A percentile compares a stretch with the other conserved stretches of the same genome.
phyloP scores from a whole-genome alignment of 2,797 vertebrate genomes.

The Euthynnus affinis region DNA sequence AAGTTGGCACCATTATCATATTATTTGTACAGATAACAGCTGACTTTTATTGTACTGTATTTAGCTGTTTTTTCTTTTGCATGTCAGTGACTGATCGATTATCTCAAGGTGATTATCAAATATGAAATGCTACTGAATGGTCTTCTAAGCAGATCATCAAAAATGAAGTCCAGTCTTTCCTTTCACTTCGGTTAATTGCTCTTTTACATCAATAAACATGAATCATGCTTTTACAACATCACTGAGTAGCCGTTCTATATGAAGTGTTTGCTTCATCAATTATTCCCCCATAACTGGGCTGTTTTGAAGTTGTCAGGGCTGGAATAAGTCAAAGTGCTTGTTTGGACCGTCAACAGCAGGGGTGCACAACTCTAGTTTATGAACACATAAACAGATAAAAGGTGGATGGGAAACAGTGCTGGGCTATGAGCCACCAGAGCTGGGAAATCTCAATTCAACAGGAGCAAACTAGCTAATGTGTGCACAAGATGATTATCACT shows the following conservation, averaged over 20 bases:
- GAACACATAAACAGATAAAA: slow-evolving; percentile 23
- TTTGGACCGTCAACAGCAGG: slow-evolving; percentile 45
- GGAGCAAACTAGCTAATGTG: neutral
- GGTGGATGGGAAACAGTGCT: neutral
- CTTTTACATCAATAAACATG: slow-evolving; percentile 45
- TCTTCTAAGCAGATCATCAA: slow-evolving; percentile 34
- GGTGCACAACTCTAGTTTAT: slow-evolving; percentile 69
- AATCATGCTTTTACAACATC: slow-evolving; percentile 50
- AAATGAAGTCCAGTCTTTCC: slow-evolving; percentile 30
- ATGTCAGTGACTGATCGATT: slow-evolving; percentile 18
- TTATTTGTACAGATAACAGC: slow-evolving; percentile 3
- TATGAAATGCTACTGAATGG: slow-evolving; percentile 20
- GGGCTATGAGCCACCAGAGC: neutral
- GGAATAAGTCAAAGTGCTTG: slow-evolving; percentile 41
- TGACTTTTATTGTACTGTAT: slow-evolving; percentile 9
- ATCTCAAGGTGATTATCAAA: slow-evolving; percentile 21
- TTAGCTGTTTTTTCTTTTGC: slow-evolving; percentile 18
- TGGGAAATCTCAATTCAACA: neutral
- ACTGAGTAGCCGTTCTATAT: slow-evolving; percentile 73
- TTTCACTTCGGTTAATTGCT: slow-evolving; percentile 38
- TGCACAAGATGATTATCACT: neutral
- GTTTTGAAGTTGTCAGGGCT: slow-evolving; percentile 56
- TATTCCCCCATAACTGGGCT: slow-evolving; percentile 58
- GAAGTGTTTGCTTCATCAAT: slow-evolving; percentile 77
- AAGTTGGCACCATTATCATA: neutral